A percentile compares a stretch with the other conserved stretches of the same genome.
Evolutionary conservation across 2,797 vertebrate genomes (phyloP).

Genomic region (Aldrovandia affinis): DNA sequence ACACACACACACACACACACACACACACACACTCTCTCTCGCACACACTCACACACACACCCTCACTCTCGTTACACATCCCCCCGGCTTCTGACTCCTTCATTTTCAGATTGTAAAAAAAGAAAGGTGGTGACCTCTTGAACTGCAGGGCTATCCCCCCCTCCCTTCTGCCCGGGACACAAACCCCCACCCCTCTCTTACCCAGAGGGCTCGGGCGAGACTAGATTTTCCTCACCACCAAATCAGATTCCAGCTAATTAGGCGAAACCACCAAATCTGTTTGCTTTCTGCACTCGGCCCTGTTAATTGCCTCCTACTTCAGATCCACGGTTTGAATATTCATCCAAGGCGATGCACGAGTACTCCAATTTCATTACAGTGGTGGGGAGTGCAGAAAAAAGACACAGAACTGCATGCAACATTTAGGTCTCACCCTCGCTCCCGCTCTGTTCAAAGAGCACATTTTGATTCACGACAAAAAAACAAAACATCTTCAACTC

Average conservation of each 20-base stretch:
- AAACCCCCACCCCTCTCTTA: conserved; percentile 27
- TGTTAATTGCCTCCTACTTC: conserved; percentile 59
- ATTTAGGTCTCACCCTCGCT: not conserved
- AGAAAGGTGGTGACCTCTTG: conserved; percentile 27
- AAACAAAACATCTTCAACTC: too few relatives aligned
- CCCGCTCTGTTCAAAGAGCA: not conserved
- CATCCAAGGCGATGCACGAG: conserved; percentile 28
- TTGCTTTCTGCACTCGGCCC: conserved; percentile 60
- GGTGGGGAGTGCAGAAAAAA: not conserved
- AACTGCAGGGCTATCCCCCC: conserved; percentile 14
- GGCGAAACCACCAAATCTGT: conserved; percentile 64
- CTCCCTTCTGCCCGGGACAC: not conserved
- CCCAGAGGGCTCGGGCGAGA: conserved; percentile 40
- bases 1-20: not conserved
- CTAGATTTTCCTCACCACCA: conserved; percentile 14
- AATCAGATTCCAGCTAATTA: conserved; percentile 53
- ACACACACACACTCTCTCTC: too few relatives aligned
- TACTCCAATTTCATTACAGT: not conserved
- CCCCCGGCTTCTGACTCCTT: not conserved
- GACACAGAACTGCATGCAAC: not conserved
- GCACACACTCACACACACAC: conserved; percentile 32
- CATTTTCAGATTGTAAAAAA: conserved; percentile 22
- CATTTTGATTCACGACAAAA: not conserved
- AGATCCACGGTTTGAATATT: conserved; percentile 57
- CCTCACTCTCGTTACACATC: conserved; percentile 10